A percentile compares a stretch with the other conserved stretches of the same genome.
These are phyloP conservation scores for Drosophila mimica DNA, from an alignment of 2,888 invertebrate genomes.

Conservation along the genomic window DNA sequence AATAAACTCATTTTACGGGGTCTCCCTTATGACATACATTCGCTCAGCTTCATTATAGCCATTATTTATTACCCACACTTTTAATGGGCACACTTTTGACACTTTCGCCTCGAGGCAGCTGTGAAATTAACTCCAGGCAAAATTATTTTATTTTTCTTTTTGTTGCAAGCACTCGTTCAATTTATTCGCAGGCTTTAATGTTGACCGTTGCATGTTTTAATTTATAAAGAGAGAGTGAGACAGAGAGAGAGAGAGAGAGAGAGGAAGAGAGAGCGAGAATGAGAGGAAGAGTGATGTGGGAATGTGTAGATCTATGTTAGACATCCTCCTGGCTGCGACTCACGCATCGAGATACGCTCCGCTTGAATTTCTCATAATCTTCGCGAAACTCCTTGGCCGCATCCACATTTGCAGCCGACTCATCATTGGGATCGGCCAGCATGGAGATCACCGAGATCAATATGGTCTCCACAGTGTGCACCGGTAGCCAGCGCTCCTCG, in stretches of 20 bases:
- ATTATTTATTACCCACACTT: background rate
- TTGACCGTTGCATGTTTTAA: slow-evolving; percentile 28
- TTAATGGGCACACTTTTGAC: slow-evolving; percentile 25
- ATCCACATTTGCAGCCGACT: slow-evolving; percentile 99
- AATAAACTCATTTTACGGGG: background rate
- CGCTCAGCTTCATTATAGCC: background rate
- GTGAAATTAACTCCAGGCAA: slow-evolving; percentile 15
- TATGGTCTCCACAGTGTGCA: slow-evolving; percentile 99
- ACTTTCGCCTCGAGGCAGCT: slow-evolving; percentile 38
- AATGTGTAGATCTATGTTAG: slow-evolving; percentile 14
- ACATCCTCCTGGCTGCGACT: slow-evolving; percentile 98
- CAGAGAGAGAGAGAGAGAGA: background rate
- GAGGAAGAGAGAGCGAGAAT: background rate
- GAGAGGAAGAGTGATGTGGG: background rate
- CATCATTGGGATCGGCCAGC: slow-evolving; percentile 99
- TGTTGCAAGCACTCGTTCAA: slow-evolving; percentile 31
- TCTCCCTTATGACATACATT: background rate
- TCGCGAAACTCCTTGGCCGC: slow-evolving; percentile 99
- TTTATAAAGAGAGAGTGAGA: background rate
- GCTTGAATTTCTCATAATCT: slow-evolving; percentile 98
- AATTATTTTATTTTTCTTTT: background rate
- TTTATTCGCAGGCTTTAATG: slow-evolving; percentile 58
- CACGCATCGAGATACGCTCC: slow-evolving; percentile 98
- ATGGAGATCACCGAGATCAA: slow-evolving; percentile 99
- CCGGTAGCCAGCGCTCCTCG: slow-evolving; percentile 98